These are phyloP conservation scores for Pseudopleuronectes americanus DNA, from an alignment of 2,797 vertebrate species.

Conservation along the genomic window DNA sequence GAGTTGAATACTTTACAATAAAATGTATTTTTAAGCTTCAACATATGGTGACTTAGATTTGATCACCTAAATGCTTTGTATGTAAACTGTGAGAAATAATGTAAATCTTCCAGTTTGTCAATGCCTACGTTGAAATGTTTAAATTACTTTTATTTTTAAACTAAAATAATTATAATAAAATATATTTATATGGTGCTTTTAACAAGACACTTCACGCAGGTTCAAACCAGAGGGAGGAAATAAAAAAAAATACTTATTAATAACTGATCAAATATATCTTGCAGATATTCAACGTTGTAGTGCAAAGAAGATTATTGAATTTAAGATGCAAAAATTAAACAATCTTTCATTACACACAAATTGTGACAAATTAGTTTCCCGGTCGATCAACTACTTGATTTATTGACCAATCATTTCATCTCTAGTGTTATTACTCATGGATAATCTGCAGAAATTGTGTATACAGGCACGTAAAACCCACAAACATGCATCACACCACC, in stretches of 20 bases:
- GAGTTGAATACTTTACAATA: not conserved
- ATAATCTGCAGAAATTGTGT: not conserved
- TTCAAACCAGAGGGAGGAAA: too few relatives aligned
- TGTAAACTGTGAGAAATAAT: too few relatives aligned
- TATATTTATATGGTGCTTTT: too few relatives aligned
- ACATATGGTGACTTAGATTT: too few relatives aligned
- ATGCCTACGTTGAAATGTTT: too few relatives aligned
- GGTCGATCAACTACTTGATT: not conserved
- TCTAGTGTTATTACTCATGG: not conserved
- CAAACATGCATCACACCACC: conserved; percentile 11
- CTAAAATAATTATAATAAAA: too few relatives aligned
- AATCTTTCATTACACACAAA: not conserved
- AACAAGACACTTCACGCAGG: too few relatives aligned
- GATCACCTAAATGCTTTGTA: too few relatives aligned
- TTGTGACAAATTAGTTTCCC: not conserved
- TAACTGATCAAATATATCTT: too few relatives aligned
- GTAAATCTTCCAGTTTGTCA: too few relatives aligned
- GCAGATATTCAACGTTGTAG: not conserved
- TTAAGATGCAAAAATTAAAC: not conserved
- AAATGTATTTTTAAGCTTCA: not conserved
- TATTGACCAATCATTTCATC: not conserved
- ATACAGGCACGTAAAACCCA: conserved; percentile 25
- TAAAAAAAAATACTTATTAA: too few relatives aligned
- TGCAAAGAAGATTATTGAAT: not conserved
- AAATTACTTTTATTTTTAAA: too few relatives aligned